Evolutionary conservation across 2,113 vertebrate species (phyloP).

Genomic region (Empidonax traillii): DNA sequence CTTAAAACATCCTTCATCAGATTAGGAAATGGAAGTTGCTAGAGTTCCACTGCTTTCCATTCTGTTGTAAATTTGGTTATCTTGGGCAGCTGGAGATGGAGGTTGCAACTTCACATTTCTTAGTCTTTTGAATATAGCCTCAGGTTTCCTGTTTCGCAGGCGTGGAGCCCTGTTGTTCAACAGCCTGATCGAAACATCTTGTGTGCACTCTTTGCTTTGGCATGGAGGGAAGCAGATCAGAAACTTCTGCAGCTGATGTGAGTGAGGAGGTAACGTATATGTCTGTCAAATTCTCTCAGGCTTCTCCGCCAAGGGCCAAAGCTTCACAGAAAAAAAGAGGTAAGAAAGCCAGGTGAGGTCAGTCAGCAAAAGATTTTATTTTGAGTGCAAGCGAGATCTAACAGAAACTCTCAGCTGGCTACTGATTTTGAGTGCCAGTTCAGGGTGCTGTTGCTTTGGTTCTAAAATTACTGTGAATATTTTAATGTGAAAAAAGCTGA

Average conservation of each 20-base stretch:
- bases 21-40: neutral
- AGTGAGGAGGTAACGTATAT: neutral
- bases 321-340: neutral
- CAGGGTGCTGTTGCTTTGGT: neutral
- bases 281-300: slow-evolving; percentile 18
- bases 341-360: neutral
- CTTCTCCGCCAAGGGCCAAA: neutral
- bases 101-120: neutral
- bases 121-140: neutral
- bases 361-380: neutral
- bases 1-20: neutral
- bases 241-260: neutral
- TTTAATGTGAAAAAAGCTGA: neutral
- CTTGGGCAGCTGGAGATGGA: neutral
- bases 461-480: neutral
- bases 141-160: slow-evolving; percentile 41
- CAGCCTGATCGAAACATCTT: neutral
- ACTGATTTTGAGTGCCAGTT: neutral
- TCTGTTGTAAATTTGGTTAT: neutral
- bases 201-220: neutral
- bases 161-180: neutral
- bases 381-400: neutral
- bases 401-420: neutral
- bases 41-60: neutral
- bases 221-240: slow-evolving; percentile 25